These are phyloP conservation scores for Euproctis similis DNA, from an alignment of 2,888 invertebrate species.

Conservation along the genomic window DNA sequence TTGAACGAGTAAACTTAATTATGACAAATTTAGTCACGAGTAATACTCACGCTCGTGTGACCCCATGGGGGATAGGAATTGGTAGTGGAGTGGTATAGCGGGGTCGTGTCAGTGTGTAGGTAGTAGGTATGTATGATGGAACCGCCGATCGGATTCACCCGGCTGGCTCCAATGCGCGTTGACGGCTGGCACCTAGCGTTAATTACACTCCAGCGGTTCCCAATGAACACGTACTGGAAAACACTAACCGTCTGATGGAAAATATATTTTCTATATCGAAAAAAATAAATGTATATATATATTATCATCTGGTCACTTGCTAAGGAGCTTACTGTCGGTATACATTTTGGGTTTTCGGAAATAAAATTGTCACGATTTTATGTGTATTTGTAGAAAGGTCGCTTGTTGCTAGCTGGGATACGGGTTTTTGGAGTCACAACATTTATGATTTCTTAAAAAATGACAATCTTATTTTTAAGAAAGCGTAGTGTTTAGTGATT, in stretches of 20 bases:
- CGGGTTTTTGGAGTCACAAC: too few relatives aligned
- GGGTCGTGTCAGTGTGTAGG: too few relatives aligned
- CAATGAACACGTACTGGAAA: conserved; percentile 23
- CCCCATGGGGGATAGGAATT: not conserved
- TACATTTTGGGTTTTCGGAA: conserved; percentile 2
- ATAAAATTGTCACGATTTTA: too few relatives aligned
- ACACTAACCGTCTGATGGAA: conserved; percentile 15
- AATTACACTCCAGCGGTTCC: conserved; percentile 46
- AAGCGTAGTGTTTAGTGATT: too few relatives aligned
- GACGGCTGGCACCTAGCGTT: conserved; percentile 57
- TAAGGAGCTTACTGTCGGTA: conserved; percentile 15
- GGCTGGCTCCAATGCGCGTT: conserved; percentile 43
- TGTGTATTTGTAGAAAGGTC: too few relatives aligned
- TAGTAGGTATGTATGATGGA: too few relatives aligned
- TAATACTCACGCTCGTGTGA: conserved; percentile 2
- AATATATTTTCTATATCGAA: conserved; percentile 17
- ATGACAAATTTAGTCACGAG: conserved; percentile 3
- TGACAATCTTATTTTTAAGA: too few relatives aligned
- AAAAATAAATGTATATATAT: too few relatives aligned
- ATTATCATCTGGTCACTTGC: conserved; percentile 8
- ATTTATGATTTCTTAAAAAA: too few relatives aligned
- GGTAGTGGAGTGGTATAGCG: too few relatives aligned
- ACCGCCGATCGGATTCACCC: conserved; percentile 24
- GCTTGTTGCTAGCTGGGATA: too few relatives aligned
- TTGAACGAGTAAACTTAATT: too few relatives aligned